Evolutionary conservation across 2,797 vertebrate genomes (phyloP), one percentile per base, ranked within the genome.

Genomic region (Manis pentadactyla): DNA sequence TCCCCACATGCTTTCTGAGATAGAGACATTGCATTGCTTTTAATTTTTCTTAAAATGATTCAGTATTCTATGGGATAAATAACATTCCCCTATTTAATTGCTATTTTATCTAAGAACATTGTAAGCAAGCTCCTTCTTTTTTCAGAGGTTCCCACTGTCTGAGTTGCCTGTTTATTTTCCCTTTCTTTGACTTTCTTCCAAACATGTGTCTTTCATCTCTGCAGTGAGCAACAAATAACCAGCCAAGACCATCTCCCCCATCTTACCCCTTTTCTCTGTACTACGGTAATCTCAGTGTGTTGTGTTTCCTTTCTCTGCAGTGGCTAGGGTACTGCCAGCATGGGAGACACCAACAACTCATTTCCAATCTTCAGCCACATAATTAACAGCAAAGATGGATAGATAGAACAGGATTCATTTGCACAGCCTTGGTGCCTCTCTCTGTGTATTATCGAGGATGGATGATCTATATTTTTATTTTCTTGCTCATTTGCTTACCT

Each of bases 131-230:
- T 95, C 49, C 86, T 87, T 91, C 49, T 82, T 91, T 79, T 88
- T 42, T 11, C 95, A 90, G 68, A 71, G 87, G n/a, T 89, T 95
- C 84, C 57, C 66, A 46, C 81, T 66, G 59, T 77, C 95, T 96
- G 9, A 53, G 31, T 90, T 96, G 84, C 57, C 15, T 85, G 15
- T 90, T 83, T 96, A 86, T 86, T 85, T 49, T 69, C 63, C 46
- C 49, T 95, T 95, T 85, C 64, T 97, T 89, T 96, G 97, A 95
- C 92, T 92, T 94, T 86, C 79, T 96, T 92, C 92, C 97, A 97
- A 94, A 86, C 71, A 14, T 69, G 61, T 87, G 85, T 87, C 82
- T 98, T 97, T 98, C 89, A 96, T 97, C 97, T 97, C 95, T 85
- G 86, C 59, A 69, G 93, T 25, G 55, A 95, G 88, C 90, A 79